phyloP scores from a whole-genome alignment of 2,888 invertebrate genomes.

The Cenopis cana region DNA sequence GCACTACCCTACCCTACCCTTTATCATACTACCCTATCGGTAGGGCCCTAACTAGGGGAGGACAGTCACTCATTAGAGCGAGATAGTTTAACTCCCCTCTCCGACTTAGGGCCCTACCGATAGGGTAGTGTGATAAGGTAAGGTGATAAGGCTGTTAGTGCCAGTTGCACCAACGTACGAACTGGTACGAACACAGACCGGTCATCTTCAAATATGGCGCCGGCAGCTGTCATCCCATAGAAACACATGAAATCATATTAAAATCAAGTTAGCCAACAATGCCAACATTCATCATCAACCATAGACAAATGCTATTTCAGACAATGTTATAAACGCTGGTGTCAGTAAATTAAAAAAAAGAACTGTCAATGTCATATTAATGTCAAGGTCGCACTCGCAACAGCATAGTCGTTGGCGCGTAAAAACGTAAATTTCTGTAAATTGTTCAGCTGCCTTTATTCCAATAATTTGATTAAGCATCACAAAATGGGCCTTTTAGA shows the following conservation, averaged over 20 bases:
- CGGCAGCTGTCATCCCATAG: no score
- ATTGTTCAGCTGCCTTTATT: neutral
- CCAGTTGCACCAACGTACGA: no score
- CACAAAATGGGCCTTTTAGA: constrained; percentile 84
- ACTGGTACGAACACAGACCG: no score
- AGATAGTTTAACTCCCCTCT: no score
- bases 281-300: neutral
- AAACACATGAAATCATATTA: neutral
- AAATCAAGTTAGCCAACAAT: neutral
- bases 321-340: neutral
- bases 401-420: constrained; percentile 43
- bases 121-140: no score
- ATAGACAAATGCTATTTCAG: constrained; percentile 16
- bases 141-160: no score
- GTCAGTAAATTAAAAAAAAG: neutral
- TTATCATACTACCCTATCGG: no score
- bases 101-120: no score
- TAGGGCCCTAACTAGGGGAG: no score
- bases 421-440: constrained; percentile 4
- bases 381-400: constrained; percentile 6
- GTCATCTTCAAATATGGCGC: no score
- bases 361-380: neutral
- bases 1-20: no score
- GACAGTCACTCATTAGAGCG: no score
- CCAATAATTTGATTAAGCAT: neutral